Base-by-base conservation (phyloP, 2,888 invertebrate species). In the Harpalus rufipes region DNA sequence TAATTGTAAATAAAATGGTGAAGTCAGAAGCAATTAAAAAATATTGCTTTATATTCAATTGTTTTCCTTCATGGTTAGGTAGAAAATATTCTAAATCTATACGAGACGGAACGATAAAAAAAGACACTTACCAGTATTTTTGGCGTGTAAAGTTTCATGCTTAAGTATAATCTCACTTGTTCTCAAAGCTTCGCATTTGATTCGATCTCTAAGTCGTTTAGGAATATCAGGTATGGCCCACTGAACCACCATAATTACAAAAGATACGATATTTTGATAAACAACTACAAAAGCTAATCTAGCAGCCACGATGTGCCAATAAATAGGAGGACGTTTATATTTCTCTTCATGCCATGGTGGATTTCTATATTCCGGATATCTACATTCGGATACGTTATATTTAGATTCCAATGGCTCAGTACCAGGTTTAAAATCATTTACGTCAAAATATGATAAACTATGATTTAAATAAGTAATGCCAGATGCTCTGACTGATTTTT, bases 151-250 rank as follows among this genome's bases (percentile, higher is more conserved):
- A 72, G 93, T 93, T 90, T 96, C 96, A 86, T 94, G 93, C 87
- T 94, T 93, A 85, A 96, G 95, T 86, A 96, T 95, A 86, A 94
- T 93, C 89, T 96, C 95, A 88, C 95, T 95, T 10, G 95, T 93
- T 86, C 95, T 92, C 89, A 94, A 95, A 10, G 94, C 94, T 89
- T 96, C 96, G 25, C 94, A 92, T 86, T 95, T 94, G 41, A 96
- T 95, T 88, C 94, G 93, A 87, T 96, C 94, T 82, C 93, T 92
- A 81, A 97, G 91, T 88, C 94, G 93, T 51, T 93, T 92, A 0
- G 96, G 95, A 59, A 95, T 92, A 89, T 96, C 96, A 0, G 97
- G 96, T 87, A 97, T 95, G 18, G 95, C 91, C 95, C 95, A 96
- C 84, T 95, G 94, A 3, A 96, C 93, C 7, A 94, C 90, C 87